Evolutionary conservation across 1,140 invertebrate genomes (phyloP).

Genomic region (Anastrepha ludens): DNA sequence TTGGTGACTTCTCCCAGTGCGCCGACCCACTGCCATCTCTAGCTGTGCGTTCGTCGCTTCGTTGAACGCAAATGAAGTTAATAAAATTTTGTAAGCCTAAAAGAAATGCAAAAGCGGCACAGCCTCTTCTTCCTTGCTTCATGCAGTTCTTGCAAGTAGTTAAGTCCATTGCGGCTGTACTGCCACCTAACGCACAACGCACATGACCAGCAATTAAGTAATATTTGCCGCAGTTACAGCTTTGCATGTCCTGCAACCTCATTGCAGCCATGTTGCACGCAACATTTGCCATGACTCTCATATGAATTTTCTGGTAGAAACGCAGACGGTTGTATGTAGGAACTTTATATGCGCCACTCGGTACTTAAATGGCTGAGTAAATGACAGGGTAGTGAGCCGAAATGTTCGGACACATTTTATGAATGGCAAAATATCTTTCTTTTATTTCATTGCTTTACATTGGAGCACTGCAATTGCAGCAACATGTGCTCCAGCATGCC

Average conservation of each 20-base stretch:
- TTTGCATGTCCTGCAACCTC: not conserved
- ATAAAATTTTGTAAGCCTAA: not conserved
- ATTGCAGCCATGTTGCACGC: slow-evolving; percentile 8
- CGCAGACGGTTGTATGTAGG: not conserved
- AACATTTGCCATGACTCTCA: slow-evolving; percentile 6
- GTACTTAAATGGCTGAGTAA: not conserved
- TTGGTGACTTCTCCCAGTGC: not conserved
- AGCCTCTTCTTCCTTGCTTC: not conserved
- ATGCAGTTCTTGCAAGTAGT: not conserved
- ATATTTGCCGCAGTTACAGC: slow-evolving; percentile 6
- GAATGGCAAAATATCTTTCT: not conserved
- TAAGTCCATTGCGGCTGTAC: too few species aligned
- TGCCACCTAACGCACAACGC: not conserved
- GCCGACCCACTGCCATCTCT: not conserved
- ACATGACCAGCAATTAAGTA: slow-evolving; percentile 37
- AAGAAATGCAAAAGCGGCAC: not conserved
- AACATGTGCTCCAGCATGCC: not conserved
- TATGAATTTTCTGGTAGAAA: not conserved
- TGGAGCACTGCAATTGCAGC: not conserved
- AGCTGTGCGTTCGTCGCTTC: not conserved
- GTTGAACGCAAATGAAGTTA: not conserved
- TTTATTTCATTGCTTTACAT: not conserved
- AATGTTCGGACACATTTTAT: not conserved
- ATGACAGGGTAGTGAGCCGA: not conserved
- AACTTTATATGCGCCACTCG: not conserved